phyloP scores from a whole-genome alignment of 2,888 invertebrate species.

The Apamea monoglypha region DNA sequence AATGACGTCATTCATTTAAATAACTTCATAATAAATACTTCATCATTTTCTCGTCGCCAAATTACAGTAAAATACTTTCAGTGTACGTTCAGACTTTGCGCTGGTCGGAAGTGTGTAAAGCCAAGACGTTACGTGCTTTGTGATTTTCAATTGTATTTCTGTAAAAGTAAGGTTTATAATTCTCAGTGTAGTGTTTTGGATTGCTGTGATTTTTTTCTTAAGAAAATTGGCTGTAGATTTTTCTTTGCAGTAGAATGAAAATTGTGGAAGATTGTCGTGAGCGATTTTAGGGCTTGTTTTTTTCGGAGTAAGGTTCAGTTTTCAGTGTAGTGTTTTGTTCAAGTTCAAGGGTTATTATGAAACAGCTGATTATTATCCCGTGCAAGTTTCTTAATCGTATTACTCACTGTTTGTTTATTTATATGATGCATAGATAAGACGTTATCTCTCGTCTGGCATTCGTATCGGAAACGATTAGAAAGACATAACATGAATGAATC shows the following conservation, averaged over 20 bases:
- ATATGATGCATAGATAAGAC: background rate
- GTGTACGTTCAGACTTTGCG: slow-evolving; percentile 36
- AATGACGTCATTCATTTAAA: slow-evolving; percentile 50
- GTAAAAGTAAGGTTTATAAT: slow-evolving; percentile 11
- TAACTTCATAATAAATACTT: slow-evolving; percentile 13
- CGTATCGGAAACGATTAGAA: slow-evolving; percentile 1
- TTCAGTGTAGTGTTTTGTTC: slow-evolving; percentile 13
- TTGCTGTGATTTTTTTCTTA: background rate
- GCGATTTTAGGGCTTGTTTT: slow-evolving; percentile 8
- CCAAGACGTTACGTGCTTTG: background rate
- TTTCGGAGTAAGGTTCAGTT: slow-evolving; percentile 18
- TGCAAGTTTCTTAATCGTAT: slow-evolving; percentile 9
- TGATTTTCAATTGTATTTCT: background rate
- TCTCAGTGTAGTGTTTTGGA: slow-evolving; percentile 32
- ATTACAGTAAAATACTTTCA: slow-evolving; percentile 48
- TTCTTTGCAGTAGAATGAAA: background rate
- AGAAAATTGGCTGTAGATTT: background rate
- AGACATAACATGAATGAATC: no score
- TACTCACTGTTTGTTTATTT: slow-evolving; percentile 16
- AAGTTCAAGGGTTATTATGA: slow-evolving; percentile 10
- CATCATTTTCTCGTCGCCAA: slow-evolving; percentile 24
- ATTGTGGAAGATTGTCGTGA: background rate
- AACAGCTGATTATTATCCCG: background rate
- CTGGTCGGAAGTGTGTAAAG: slow-evolving; percentile 27
- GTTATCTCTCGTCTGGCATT: slow-evolving; percentile 8